Evolutionary conservation across 2,113 vertebrate species (phyloP), one percentile per base, ranked within the genome.

Genomic region (Ptilorrhoa leucosticta): DNA sequence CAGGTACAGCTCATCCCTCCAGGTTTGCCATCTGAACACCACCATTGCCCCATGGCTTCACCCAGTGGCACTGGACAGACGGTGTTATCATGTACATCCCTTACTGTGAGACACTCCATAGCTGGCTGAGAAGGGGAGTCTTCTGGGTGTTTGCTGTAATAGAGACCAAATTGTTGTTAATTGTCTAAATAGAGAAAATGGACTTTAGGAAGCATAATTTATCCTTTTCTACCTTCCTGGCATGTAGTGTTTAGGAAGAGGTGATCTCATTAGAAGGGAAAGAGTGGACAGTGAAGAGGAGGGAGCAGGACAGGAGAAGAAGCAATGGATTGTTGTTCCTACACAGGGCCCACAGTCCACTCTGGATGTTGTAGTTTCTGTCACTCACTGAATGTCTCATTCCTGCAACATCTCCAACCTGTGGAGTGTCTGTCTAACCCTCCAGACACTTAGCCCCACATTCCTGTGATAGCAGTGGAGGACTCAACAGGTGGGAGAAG

Each of bases 1-100:
- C 98, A 96, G 98, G 98, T 98, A 96, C 3, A 61, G 42, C 22
- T 79, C n/a, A 21, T 9, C 65, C 16, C n/a, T 80, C 37, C 77
- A 39, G 33, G 16, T 69, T 69, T 86, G 24, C 22, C 42, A 27
- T 54, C 21, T 56, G 35, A 75, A 15, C 44, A 40, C 61, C 27
- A 16, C 57, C 58, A 44, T 8, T 60, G 31, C 14, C 27, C 27
- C 44, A 1, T 45, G 56, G 65, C 63, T 89, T 75, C 56, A 78
- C 39, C 8, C 40, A 44, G 56, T 40, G 47, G 27, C 57, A 21
- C 16, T n/a, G 27, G 30, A 60, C 39, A 83, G 40, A 17, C 0
- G 3, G 15, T 53, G 31, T 27, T 51, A 30, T 2, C 23, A 9
- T 39, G 10, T 45, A 21, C 64, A 47, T 30, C 47, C 8, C 31